These are phyloP conservation scores for Otis tarda DNA, from an alignment of 2,113 vertebrate species.

Conservation along the genomic window DNA sequence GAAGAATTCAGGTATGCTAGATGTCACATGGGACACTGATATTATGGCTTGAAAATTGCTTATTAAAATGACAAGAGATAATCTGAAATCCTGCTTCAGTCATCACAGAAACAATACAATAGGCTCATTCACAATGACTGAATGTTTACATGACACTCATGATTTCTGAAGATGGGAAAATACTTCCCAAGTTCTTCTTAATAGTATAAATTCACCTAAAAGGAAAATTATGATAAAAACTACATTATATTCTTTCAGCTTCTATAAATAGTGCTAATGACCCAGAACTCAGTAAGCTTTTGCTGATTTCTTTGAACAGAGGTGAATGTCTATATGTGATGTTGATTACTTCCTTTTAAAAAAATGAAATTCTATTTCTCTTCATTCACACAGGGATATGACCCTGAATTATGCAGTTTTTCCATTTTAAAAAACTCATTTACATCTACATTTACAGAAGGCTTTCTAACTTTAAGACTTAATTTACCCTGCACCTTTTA, in stretches of 20 bases:
- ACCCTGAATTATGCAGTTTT: neutral
- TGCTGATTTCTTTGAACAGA: neutral
- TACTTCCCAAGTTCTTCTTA: neutral
- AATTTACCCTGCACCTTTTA: neutral
- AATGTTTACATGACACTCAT: neutral
- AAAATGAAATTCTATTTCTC: neutral
- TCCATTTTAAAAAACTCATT: neutral
- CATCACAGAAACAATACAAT: neutral
- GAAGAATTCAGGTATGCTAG: neutral
- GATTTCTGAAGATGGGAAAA: neutral
- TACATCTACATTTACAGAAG: neutral
- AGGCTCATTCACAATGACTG: neutral
- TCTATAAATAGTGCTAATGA: neutral
- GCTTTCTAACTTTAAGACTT: neutral
- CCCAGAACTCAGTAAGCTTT: neutral
- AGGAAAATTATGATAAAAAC: neutral
- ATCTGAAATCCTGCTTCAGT: neutral
- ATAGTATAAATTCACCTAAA: neutral
- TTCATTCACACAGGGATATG: neutral
- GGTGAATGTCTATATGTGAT: neutral
- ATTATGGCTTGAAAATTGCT: neutral
- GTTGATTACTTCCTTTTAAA: neutral
- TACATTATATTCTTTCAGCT: accelerated
- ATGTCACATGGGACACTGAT: neutral
- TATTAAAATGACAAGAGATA: neutral